A percentile compares a stretch with the other conserved stretches of the same genome.
Evolutionary conservation across 2,113 vertebrate genomes (phyloP).

Genomic region (Saguinus imperator): DNA sequence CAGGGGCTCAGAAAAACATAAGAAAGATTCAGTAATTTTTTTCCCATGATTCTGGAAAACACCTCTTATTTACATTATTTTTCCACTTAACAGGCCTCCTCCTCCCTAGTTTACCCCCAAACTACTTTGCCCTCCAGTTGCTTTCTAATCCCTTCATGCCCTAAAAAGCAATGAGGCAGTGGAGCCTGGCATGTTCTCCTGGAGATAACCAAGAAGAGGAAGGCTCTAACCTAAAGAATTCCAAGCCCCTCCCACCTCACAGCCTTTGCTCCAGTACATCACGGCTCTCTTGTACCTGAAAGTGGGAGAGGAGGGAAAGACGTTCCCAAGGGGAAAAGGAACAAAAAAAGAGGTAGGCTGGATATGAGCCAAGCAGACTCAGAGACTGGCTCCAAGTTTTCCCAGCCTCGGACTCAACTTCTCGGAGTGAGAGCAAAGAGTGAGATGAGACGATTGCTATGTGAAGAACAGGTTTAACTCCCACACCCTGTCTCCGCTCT

Average conservation of each 20-base stretch:
- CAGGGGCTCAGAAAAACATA: not conserved
- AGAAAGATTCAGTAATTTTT: not conserved
- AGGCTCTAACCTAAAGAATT: not conserved
- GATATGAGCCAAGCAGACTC: constrained; percentile 64
- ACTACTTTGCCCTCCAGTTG: not conserved
- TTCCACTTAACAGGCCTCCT: not conserved
- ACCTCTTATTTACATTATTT: not conserved
- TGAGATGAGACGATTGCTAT: constrained; percentile 71
- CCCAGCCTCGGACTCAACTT: constrained; percentile 66
- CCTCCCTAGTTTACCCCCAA: not conserved
- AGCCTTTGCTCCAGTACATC: not conserved
- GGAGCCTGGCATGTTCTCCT: not conserved
- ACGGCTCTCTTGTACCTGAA: not conserved
- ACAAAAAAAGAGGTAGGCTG: constrained; percentile 44
- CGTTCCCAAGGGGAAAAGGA: not conserved
- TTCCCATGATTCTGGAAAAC: not conserved
- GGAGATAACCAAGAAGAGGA: not conserved
- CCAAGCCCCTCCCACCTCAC: not conserved
- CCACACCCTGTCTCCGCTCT: constrained; percentile 73
- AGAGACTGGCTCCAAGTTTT: constrained; percentile 67
- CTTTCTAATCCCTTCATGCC: not conserved
- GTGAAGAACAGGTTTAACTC: constrained; percentile 78
- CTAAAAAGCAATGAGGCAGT: not conserved
- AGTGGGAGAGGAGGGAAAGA: not conserved
- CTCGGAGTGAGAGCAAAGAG: constrained; percentile 70